phyloP scores from a whole-genome alignment of 2,888 invertebrate species.

The Dilophus febrilis region DNA sequence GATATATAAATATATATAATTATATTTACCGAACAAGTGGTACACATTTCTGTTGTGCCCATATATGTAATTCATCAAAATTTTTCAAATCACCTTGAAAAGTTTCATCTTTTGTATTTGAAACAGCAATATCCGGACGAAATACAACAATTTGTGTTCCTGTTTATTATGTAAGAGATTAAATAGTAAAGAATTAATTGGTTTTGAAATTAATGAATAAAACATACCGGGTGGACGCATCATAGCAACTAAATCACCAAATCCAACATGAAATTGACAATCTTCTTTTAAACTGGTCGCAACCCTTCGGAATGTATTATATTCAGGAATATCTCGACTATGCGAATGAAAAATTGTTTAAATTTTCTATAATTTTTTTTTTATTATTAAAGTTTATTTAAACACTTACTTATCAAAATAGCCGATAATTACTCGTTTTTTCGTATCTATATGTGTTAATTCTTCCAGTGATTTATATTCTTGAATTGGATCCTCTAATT shows the following conservation, averaged over 20 bases:
- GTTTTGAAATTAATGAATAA: background rate
- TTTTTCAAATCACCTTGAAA: slow-evolving; percentile 53
- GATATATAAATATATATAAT: background rate
- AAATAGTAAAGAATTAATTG: too few species aligned
- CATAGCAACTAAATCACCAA: slow-evolving; percentile 62
- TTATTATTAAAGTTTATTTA: background rate
- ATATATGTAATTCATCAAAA: slow-evolving; percentile 73
- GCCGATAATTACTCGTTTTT: slow-evolving; percentile 73
- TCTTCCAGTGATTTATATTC: slow-evolving; percentile 59
- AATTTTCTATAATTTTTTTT: too few species aligned
- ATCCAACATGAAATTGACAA: slow-evolving; percentile 83
- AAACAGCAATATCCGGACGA: slow-evolving; percentile 59
- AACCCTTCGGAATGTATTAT: slow-evolving; percentile 59
- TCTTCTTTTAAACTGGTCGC: slow-evolving; percentile 86
- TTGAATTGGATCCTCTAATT: slow-evolving; percentile 70
- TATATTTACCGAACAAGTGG: slow-evolving; percentile 58
- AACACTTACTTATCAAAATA: slow-evolving; percentile 60
- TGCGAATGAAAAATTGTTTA: background rate
- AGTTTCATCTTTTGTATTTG: slow-evolving; percentile 70
- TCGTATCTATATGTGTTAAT: slow-evolving; percentile 55
- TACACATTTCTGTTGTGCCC: slow-evolving; percentile 87
- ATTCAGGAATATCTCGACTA: slow-evolving; percentile 60
- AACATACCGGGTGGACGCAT: slow-evolving; percentile 68
- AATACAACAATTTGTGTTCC: slow-evolving; percentile 70
- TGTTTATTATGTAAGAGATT: slow-evolving; percentile 16